Evolutionary conservation across 2,888 invertebrate species (phyloP).

Genomic region (Luffia ferchaultella): DNA sequence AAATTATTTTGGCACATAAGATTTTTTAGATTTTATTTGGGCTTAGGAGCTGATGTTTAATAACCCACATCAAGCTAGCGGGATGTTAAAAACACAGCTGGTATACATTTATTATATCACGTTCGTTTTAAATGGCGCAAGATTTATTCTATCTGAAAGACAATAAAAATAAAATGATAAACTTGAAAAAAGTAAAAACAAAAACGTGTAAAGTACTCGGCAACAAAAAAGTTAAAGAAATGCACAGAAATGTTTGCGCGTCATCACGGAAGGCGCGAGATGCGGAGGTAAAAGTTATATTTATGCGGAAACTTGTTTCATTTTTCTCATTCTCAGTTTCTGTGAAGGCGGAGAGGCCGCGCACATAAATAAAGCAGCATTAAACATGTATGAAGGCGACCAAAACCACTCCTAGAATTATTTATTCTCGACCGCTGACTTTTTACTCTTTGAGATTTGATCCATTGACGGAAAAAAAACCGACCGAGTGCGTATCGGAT

Average conservation of each 20-base stretch:
- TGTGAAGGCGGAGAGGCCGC: constrained; percentile 26
- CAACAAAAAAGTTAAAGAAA: constrained; percentile 6
- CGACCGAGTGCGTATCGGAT: neutral
- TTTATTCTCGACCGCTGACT: constrained; percentile 18
- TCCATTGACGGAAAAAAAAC: neutral
- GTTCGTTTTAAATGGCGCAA: too few relatives aligned
- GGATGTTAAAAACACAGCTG: too few relatives aligned
- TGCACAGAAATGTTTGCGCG: constrained; percentile 35
- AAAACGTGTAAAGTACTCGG: neutral
- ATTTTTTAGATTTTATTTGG: too few relatives aligned
- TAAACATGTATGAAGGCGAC: constrained; percentile 39
- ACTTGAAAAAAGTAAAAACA: too few relatives aligned
- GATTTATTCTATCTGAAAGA: too few relatives aligned
- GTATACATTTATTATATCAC: too few relatives aligned
- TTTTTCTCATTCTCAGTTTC: constrained; percentile 42
- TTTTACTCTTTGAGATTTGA: neutral
- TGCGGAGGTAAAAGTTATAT: constrained; percentile 35
- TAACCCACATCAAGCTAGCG: too few relatives aligned
- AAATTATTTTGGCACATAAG: too few relatives aligned
- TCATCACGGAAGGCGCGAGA: constrained; percentile 27
- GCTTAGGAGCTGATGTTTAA: too few relatives aligned
- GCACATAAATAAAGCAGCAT: constrained; percentile 38
- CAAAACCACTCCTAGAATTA: constrained; percentile 32
- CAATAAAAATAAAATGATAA: too few relatives aligned
- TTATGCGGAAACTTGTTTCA: constrained; percentile 58